Base-by-base conservation (phyloP, 2,113 vertebrate species). In the Peromyscus californicus region DNA sequence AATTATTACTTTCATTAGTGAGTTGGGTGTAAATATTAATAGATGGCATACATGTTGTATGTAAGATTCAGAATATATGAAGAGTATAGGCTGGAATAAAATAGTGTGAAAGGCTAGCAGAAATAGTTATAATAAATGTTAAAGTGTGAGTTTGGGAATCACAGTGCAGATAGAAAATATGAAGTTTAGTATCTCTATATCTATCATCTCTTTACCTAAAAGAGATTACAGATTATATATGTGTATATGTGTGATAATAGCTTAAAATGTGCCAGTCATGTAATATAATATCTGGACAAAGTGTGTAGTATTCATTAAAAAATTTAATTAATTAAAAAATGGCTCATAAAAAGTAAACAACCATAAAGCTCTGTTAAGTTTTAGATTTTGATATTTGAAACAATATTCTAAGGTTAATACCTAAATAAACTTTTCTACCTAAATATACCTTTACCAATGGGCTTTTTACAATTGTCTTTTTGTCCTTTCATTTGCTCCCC, bases 381-480 rank as follows among this genome's bases (percentile, higher is more conserved):
- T 96, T 91, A 42, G 10, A 70, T 74, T 86, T 94, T 69, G 16
- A 13, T 57, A 42, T 63, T 75, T 92, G 61, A 86, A 84, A 78
- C 11, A 61, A 3, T 85, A 61, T 89, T 94, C 63, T 90, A 80
- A 69, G 15, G 7, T 15, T 82, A 72, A 69, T 63, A 63, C 2
- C 31, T 69, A 82, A 74, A 26, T 4, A 95, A 11, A 1, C 2
- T 93, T 95, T 94, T 51, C 21, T 84, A 48, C 10, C 24, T 54
- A 39, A 83, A 61, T 33, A 59, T 31, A 26, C 57, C 4, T 65
- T 92, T 92, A 21, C 11, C 21, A 90, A 39, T 45, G 69, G 17
- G 33, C 82, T 80, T 39, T 67, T 67, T 7, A 36, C 17, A 67
- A 61, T 90, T 82, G 63, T 24, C 15, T 93, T 90, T 83, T 42